These are phyloP conservation scores for Lampris megalopsis DNA, from an alignment of 2,113 vertebrate species.

Conservation along the genomic window DNA sequence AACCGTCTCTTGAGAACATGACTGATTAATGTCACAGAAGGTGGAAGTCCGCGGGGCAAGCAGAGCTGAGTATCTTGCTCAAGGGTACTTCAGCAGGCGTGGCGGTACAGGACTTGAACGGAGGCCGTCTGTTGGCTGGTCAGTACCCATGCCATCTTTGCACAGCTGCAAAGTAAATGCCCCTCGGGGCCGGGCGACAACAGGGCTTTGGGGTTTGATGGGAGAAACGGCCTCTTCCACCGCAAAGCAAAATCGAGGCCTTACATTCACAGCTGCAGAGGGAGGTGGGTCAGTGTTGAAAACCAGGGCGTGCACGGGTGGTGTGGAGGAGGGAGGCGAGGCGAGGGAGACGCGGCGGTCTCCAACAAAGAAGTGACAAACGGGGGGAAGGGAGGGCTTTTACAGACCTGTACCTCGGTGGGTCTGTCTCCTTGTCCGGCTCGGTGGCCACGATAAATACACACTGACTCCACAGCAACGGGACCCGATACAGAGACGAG, in stretches of 20 bases:
- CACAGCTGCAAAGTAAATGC: conserved; percentile 5
- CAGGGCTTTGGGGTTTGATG: background rate
- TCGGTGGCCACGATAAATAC: conserved; percentile 7
- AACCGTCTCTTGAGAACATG: too few species aligned
- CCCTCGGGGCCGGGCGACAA: background rate
- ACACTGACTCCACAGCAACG: background rate
- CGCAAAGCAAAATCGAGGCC: conserved; percentile 10
- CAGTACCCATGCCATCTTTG: conserved; percentile 5
- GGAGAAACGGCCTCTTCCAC: background rate
- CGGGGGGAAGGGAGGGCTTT: conserved; percentile 8
- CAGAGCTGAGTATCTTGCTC: too few species aligned
- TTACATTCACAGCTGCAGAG: conserved; percentile 62
- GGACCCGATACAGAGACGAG: conserved; percentile 32
- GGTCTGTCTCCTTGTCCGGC: conserved; percentile 43
- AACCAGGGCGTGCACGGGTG: conserved; percentile 7
- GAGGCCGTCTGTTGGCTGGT: too few species aligned
- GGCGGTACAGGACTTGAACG: too few species aligned
- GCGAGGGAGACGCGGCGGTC: background rate
- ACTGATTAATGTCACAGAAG: too few species aligned
- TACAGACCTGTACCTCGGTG: conserved; percentile 40
- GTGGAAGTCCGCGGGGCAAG: too few species aligned
- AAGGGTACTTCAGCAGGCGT: too few species aligned
- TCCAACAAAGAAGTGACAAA: background rate
- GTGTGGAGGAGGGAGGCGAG: background rate
- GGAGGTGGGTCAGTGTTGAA: conserved; percentile 23